Evolutionary conservation across 2,797 vertebrate genomes (phyloP).

Genomic region (Acanthopagrus latus): DNA sequence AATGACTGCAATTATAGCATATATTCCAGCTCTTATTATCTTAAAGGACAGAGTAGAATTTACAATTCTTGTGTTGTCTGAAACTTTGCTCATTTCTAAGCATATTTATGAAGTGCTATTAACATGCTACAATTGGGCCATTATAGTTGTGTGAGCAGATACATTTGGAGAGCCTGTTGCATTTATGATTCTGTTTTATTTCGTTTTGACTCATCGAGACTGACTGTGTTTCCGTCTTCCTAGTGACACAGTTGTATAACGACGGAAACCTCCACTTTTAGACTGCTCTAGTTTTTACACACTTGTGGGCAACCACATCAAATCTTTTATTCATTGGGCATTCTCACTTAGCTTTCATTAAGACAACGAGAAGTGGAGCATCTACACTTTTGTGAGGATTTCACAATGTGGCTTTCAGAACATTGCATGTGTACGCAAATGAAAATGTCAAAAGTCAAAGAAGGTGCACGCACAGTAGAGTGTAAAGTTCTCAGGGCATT

Average conservation of each 20-base stretch:
- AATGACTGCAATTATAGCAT: neutral
- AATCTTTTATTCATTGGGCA: conserved; percentile 70
- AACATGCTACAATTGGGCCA: neutral
- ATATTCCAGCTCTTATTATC: neutral
- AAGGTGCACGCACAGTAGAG: neutral
- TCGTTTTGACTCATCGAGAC: conserved; percentile 42
- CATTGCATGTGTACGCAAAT: neutral
- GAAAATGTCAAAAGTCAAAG: neutral
- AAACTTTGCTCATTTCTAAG: conserved; percentile 1
- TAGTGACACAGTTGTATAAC: conserved; percentile 54
- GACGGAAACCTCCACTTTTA: conserved; percentile 56
- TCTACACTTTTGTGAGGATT: conserved; percentile 23
- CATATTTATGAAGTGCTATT: neutral
- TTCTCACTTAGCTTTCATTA: conserved; percentile 55
- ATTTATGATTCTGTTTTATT: conserved; percentile 21
- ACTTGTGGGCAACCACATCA: conserved; percentile 59
- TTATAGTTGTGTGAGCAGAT: conserved; percentile 3
- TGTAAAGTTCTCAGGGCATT: conserved; percentile 65
- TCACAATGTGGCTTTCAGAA: conserved; percentile 14
- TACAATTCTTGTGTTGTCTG: neutral
- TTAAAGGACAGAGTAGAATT: conserved; percentile 2
- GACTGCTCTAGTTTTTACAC: conserved; percentile 63
- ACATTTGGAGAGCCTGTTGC: conserved; percentile 6
- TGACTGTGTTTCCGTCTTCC: conserved; percentile 17
- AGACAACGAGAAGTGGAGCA: conserved; percentile 47